phyloP scores from a whole-genome alignment of 53 echinoderm and acorn worm genomes.

The Henricia sp. region DNA sequence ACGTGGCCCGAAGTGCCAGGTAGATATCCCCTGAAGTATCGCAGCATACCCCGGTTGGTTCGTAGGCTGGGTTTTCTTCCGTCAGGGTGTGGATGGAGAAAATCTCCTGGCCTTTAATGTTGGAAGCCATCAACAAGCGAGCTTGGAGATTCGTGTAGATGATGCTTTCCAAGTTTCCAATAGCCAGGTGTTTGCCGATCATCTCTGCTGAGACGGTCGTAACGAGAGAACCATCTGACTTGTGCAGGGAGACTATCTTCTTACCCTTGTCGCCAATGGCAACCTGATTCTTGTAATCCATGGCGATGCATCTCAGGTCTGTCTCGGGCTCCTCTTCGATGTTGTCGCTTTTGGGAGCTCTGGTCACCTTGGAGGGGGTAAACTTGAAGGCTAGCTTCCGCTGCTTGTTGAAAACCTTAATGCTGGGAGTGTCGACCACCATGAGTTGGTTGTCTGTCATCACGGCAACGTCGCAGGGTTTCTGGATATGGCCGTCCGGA shows the following conservation, averaged over 20 bases:
- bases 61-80: slow-evolving; percentile 32
- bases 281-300: slow-evolving; percentile 43
- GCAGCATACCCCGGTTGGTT: slow-evolving; percentile 55
- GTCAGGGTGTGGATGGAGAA: slow-evolving; percentile 46
- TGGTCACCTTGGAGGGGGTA: slow-evolving; percentile 5
- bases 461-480: slow-evolving; percentile 23
- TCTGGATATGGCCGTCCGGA: slow-evolving; percentile 31
- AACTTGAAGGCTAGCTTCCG: slow-evolving; percentile 10
- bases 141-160: slow-evolving; percentile 54
- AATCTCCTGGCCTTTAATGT: slow-evolving; percentile 49
- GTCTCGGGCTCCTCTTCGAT: slow-evolving; percentile 40
- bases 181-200: slow-evolving; percentile 47
- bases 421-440: slow-evolving; percentile 32
- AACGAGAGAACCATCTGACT: slow-evolving; percentile 28
- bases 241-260: slow-evolving; percentile 42
- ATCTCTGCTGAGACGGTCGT: slow-evolving; percentile 42
- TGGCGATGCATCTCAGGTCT: slow-evolving; percentile 53
- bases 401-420: slow-evolving; percentile 50
- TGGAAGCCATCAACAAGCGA: slow-evolving; percentile 18
- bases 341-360: background rate
- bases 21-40: slow-evolving; percentile 54
- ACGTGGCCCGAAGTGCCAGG: slow-evolving; percentile 20
- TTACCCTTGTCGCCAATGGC: slow-evolving; percentile 55
- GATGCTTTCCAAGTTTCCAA: slow-evolving; percentile 33
- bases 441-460: slow-evolving; percentile 38